These are phyloP conservation scores for Drosophila jambulina DNA, from an alignment of 1,140 invertebrate genomes.

Conservation along the genomic window DNA sequence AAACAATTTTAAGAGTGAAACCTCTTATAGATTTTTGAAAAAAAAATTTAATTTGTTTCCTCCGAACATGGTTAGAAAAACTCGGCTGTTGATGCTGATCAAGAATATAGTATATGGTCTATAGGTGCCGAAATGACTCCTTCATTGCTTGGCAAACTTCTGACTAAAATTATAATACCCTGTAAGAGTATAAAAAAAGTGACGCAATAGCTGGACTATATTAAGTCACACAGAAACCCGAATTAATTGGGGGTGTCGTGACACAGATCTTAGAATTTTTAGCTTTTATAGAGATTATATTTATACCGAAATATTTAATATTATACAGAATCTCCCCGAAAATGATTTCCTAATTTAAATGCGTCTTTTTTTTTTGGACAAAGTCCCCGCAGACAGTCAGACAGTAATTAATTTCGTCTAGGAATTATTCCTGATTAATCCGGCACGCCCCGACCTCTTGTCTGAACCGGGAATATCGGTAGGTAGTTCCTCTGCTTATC, in stretches of 20 bases:
- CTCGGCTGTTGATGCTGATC: too few relatives aligned
- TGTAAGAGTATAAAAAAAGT: conserved; percentile 2
- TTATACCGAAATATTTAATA: conserved; percentile 1
- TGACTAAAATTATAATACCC: neutral
- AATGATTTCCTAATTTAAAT: conserved; percentile 34
- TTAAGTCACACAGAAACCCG: conserved; percentile 54
- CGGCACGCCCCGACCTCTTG: conserved; percentile 18
- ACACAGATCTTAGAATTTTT: neutral
- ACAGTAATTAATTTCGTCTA: conserved; percentile 34
- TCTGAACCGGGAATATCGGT: conserved; percentile 40
- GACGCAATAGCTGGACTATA: conserved; percentile 56
- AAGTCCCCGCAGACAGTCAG: conserved; percentile 19
- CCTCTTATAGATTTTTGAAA: too few relatives aligned
- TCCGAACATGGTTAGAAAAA: too few relatives aligned
- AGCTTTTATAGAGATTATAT: conserved; percentile 11
- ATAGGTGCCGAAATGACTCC: neutral
- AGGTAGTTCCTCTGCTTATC: conserved; percentile 23
- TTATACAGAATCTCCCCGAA: conserved; percentile 17
- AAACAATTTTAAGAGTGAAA: too few relatives aligned
- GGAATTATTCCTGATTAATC: conserved; percentile 30
- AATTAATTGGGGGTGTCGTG: conserved; percentile 33
- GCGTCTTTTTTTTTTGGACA: conserved; percentile 12
- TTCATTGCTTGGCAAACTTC: neutral
- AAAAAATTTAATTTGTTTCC: too few relatives aligned
- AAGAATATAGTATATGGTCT: too few relatives aligned